Base-by-base conservation (phyloP, 2,113 vertebrate genomes). In the Anolis sagrei region DNA sequence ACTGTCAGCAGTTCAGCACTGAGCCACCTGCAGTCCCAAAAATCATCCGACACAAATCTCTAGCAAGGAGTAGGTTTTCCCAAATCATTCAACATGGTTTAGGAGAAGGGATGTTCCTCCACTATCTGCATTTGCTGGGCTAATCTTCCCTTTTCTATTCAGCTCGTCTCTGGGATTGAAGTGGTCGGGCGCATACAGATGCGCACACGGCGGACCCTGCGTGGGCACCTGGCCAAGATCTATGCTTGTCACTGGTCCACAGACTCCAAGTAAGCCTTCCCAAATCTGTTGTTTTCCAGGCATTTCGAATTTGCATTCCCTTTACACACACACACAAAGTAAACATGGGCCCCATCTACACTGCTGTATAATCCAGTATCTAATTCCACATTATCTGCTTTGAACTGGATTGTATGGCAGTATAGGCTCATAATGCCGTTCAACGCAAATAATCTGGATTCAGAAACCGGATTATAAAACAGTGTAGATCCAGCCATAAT, bases 201-300 rank as follows among this genome's bases (percentile, higher is more conserved):
- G 96, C 96, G 98, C 87, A 98, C 98, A 61, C 97, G 98, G 86
- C 97, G 98, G 92, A 99, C 98, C 0, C 91, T 99, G 76, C 95
- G 98, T 89, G 98, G 98, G 81, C 98, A 99, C 92, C 96, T 99
- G 91, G 97, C 98, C 92, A 99, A 99, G 96, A 98, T 99, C 96
- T 99, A 99, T 0, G 98, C 98, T 66, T 97, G 99, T 98, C 98
- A 99, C 95, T 99, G 98, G 98, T 94, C 95, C 87, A 96, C 97
- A 0, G 98, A 99, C 90, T 97, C 98, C 88, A 98, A 97, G 98
- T 99, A 96, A 97, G 29, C 4, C 66, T 69, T 69, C 4, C 66
- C 23, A 23, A 66, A 6, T 25, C 62, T 23, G 21, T 8, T 9
- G 10, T 27, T 66, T 8, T 7, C 23, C 27, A 27, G 18, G 29